Evolutionary conservation across 2,888 invertebrate genomes (phyloP).

Genomic region (Ornithoptera alexandrae): DNA sequence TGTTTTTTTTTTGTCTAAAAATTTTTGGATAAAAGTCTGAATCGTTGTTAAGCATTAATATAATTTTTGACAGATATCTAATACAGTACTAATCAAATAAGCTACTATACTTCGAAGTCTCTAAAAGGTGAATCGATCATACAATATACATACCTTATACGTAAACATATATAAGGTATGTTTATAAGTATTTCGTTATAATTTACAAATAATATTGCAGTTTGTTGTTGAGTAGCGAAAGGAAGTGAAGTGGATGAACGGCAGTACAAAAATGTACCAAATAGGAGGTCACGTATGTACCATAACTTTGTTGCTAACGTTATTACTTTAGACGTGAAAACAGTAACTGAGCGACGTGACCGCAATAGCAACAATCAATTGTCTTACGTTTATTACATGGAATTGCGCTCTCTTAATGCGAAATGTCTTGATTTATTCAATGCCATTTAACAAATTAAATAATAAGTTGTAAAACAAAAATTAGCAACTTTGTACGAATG

Average conservation of each 20-base stretch:
- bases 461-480: slow-evolving; percentile 31
- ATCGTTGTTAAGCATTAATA: too few species aligned
- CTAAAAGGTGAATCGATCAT: too few species aligned
- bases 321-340: slow-evolving; percentile 78
- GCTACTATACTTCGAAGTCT: too few species aligned
- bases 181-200: too few species aligned
- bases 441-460: slow-evolving; percentile 29
- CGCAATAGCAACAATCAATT: slow-evolving; percentile 78
- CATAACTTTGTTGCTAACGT: slow-evolving; percentile 77
- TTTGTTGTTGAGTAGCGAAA: slow-evolving; percentile 35
- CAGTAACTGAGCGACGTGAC: slow-evolving; percentile 77
- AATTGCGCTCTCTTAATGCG: slow-evolving; percentile 43
- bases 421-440: slow-evolving; percentile 51
- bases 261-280: slow-evolving; percentile 49
- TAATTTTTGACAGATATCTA: too few species aligned
- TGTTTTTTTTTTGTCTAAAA: too few species aligned
- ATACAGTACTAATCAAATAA: too few species aligned
- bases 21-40: too few species aligned
- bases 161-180: too few species aligned
- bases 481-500: slow-evolving; percentile 40
- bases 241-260: slow-evolving; percentile 43
- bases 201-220: background rate
- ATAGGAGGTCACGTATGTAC: slow-evolving; percentile 69
- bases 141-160: too few species aligned
- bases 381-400: slow-evolving; percentile 66